These are phyloP conservation scores for Eustalomyia histrio DNA, from an alignment of 2,888 invertebrate species.

Conservation along the genomic window DNA sequence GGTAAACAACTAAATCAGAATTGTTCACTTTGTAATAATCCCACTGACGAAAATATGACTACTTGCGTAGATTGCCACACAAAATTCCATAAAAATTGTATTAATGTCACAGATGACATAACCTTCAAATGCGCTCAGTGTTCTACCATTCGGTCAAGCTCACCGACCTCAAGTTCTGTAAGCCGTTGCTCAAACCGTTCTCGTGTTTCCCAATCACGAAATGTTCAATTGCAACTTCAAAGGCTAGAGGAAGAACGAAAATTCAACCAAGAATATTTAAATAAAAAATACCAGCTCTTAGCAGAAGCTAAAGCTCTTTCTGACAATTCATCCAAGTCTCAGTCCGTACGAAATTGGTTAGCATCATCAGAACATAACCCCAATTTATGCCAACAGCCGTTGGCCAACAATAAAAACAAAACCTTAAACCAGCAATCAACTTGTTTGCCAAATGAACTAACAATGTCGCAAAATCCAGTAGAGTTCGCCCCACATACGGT, in stretches of 20 bases:
- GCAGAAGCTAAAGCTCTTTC: slow-evolving; percentile 27
- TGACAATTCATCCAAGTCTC: slow-evolving; percentile 22
- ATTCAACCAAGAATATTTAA: slow-evolving; percentile 21
- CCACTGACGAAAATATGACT: slow-evolving; percentile 20
- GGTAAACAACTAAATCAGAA: neutral
- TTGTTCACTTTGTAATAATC: neutral
- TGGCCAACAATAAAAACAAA: neutral
- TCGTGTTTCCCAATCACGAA: slow-evolving; percentile 16
- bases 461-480: neutral
- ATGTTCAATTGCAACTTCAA: slow-evolving; percentile 23
- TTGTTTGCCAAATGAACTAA: neutral
- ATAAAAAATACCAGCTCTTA: slow-evolving; percentile 39
- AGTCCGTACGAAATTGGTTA: slow-evolving; percentile 35
- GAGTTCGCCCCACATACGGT: neutral
- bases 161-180: neutral
- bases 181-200: too few species aligned
- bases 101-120: neutral
- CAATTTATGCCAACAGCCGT: too few species aligned
- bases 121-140: neutral
- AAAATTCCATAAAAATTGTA: slow-evolving; percentile 37
- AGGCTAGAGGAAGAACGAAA: slow-evolving; percentile 29
- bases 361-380: too few species aligned
- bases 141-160: slow-evolving; percentile 11
- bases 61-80: slow-evolving; percentile 17
- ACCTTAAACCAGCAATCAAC: slow-evolving; percentile 3